A percentile compares a stretch with the other conserved stretches of the same genome.
Conservation (phyloP, 2,113 vertebrate species). For the Vanacampus margaritifer region DNA sequence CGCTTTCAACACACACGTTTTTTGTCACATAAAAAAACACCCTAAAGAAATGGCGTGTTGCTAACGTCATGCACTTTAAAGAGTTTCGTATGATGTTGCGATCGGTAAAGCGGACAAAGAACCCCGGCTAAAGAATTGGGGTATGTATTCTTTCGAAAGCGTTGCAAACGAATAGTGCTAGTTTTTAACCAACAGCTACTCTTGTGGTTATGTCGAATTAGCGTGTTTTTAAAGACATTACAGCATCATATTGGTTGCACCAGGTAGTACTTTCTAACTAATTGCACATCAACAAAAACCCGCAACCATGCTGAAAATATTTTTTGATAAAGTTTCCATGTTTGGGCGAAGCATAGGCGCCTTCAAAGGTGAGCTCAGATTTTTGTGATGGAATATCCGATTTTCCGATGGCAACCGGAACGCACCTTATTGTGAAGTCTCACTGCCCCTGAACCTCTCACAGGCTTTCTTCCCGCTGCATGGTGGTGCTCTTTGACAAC, state of each 20-base stretch:
- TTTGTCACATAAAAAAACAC: not conserved
- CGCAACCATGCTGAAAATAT: not conserved
- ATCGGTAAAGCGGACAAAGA: slow-evolving; percentile 1
- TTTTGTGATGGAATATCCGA: not conserved
- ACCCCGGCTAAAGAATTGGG: not conserved
- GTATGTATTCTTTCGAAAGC: not conserved
- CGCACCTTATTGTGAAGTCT: not conserved
- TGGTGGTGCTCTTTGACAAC: not conserved
- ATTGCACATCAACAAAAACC: not conserved
- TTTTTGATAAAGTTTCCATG: not conserved
- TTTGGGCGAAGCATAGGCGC: not conserved
- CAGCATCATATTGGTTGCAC: too few species aligned
- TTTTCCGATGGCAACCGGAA: not conserved
- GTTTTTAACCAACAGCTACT: not conserved
- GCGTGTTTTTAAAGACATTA: not conserved
- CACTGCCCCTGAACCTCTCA: not conserved
- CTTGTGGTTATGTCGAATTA: not conserved
- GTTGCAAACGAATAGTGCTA: not conserved
- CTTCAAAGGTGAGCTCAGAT: not conserved
- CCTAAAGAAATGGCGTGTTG: not conserved
- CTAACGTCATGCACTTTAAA: not conserved
- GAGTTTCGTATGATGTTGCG: not conserved
- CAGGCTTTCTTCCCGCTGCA: not conserved
- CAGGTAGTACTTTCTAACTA: not conserved
- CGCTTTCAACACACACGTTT: not conserved